These are phyloP conservation scores for Malurus alboscapulatus DNA, from an alignment of 2,113 vertebrate species.

Conservation along the genomic window DNA sequence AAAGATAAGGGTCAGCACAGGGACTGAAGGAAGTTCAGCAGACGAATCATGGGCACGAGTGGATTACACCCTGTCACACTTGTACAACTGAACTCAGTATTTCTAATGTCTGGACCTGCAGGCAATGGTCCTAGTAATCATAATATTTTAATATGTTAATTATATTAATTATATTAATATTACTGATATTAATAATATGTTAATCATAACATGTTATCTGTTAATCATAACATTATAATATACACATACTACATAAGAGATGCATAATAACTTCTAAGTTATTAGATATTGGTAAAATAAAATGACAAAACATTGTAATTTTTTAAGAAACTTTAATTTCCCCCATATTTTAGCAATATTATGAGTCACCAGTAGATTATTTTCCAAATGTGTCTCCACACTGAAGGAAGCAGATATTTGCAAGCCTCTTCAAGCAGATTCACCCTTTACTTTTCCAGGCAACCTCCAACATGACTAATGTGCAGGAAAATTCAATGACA, in stretches of 20 bases:
- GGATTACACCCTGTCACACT: neutral
- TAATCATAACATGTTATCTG: too few relatives aligned
- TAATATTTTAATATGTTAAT: neutral
- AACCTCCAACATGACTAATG: neutral
- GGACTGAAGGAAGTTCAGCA: neutral
- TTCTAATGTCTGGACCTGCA: neutral
- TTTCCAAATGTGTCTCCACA: neutral
- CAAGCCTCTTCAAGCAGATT: neutral
- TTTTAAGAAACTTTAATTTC: neutral
- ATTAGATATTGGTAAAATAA: neutral
- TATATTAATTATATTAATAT: too few relatives aligned
- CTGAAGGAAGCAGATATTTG: neutral
- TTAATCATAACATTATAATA: neutral
- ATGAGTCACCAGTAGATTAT: neutral
- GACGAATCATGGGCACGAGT: fast-evolving
- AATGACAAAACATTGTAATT: neutral
- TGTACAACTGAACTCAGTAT: neutral
- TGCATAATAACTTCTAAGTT: neutral
- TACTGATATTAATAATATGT: too few relatives aligned
- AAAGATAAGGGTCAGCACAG: fast-evolving
- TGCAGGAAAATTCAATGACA: neutral
- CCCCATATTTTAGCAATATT: neutral
- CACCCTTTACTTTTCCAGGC: neutral
- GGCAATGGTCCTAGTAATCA: neutral
- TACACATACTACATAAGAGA: neutral